These are phyloP conservation scores for Propithecus coquereli DNA, from an alignment of 2,113 vertebrate genomes.

Conservation along the genomic window DNA sequence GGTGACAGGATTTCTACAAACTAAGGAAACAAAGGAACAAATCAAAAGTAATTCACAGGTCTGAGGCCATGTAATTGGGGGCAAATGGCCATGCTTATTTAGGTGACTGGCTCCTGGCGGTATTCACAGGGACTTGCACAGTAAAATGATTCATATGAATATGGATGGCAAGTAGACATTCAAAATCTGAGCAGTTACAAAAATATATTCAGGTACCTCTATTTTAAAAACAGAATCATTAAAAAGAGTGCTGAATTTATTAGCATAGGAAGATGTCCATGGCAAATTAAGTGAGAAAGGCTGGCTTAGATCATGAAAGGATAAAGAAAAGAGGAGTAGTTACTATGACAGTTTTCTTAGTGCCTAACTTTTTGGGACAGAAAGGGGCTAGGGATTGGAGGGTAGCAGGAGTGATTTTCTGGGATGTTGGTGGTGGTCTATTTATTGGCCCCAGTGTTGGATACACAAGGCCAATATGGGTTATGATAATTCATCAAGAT, in stretches of 20 bases:
- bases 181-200: neutral
- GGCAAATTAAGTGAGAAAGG: neutral
- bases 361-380: neutral
- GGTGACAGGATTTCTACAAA: neutral
- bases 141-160: neutral
- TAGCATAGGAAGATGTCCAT: neutral
- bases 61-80: neutral
- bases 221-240: constrained; percentile 21
- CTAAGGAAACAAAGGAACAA: neutral
- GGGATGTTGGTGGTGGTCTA: too few relatives aligned
- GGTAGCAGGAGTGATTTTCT: neutral
- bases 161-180: neutral
- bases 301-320: neutral
- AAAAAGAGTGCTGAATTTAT: neutral
- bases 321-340: neutral
- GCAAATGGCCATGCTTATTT: neutral
- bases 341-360: neutral
- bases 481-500: neutral
- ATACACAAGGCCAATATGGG: neutral
- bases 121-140: neutral
- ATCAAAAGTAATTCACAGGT: neutral
- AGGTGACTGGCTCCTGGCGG: neutral
- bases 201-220: neutral
- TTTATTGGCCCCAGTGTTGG: neutral
- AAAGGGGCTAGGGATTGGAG: neutral